A percentile compares a stretch with the other conserved stretches of the same genome.
Evolutionary conservation across 2,797 vertebrate species (phyloP).

Genomic region (Nannoperca australis): DNA sequence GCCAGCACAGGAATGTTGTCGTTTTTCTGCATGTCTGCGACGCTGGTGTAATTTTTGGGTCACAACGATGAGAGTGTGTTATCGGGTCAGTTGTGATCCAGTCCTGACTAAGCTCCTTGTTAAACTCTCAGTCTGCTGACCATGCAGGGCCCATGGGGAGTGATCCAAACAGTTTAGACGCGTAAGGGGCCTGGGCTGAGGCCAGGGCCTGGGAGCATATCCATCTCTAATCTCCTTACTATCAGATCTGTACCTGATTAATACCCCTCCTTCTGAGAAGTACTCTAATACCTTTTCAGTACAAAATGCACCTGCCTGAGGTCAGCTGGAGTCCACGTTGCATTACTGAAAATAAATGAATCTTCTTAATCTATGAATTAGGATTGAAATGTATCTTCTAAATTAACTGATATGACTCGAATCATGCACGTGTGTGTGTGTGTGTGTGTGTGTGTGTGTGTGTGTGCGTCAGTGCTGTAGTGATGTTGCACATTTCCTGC

Average conservation of each 20-base stretch:
- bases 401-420: conserved; percentile 23
- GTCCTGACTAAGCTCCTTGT: conserved; percentile 83
- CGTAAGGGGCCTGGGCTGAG: conserved; percentile 68
- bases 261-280: conserved; percentile 78
- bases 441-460: background rate
- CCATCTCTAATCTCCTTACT: conserved; percentile 87
- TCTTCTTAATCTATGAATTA: conserved; percentile 25
- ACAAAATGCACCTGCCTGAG: conserved; percentile 63
- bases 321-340: conserved; percentile 58
- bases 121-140: conserved; percentile 86
- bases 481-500: conserved; percentile 33
- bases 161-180: conserved; percentile 76
- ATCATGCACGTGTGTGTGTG: background rate
- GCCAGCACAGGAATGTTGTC: conserved; percentile 8
- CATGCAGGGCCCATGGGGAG: conserved; percentile 72
- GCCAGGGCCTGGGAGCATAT: conserved; percentile 74
- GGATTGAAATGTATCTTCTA: conserved; percentile 34
- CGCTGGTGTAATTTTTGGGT: conserved; percentile 69
- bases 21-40: conserved; percentile 22
- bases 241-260: conserved; percentile 85
- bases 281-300: conserved; percentile 75
- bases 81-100: conserved; percentile 83
- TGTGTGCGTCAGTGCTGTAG: conserved; percentile 4
- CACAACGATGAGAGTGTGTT: conserved; percentile 78
- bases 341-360: conserved; percentile 41